Evolutionary conservation across 2,113 vertebrate species (phyloP).

Genomic region (Carassius gibelio): DNA sequence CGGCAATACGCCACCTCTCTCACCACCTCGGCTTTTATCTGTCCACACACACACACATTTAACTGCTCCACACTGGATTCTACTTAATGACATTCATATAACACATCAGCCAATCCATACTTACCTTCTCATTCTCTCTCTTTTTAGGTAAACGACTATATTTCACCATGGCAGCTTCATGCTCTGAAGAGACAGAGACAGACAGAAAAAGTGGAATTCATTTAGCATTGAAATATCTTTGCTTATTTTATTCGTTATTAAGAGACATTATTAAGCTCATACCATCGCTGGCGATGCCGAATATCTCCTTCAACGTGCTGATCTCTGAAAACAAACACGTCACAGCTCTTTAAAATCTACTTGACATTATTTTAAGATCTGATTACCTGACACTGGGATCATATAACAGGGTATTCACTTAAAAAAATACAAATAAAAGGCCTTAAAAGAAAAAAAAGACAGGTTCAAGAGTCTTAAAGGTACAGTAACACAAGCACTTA

Average conservation of each 20-base stretch:
- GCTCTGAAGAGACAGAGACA: slow-evolving; percentile 76
- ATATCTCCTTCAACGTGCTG: slow-evolving; percentile 95
- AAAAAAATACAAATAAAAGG: not conserved
- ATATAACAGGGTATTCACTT: not conserved
- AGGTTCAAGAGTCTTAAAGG: not conserved
- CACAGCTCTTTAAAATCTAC: not conserved
- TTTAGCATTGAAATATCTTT: not conserved
- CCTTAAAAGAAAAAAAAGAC: not conserved
- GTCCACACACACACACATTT: slow-evolving; percentile 25
- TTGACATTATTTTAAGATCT: not conserved
- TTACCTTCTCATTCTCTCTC: slow-evolving; percentile 95
- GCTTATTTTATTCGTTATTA: not conserved
- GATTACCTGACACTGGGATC: not conserved
- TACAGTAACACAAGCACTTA: not conserved
- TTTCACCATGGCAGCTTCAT: slow-evolving; percentile 95
- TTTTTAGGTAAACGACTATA: slow-evolving; percentile 96
- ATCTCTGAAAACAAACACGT: slow-evolving; percentile 82
- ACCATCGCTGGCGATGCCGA: slow-evolving; percentile 92
- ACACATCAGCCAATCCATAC: not conserved
- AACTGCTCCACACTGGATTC: not conserved
- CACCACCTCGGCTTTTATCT: slow-evolving; percentile 88
- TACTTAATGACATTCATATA: not conserved
- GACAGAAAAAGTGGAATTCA: not conserved
- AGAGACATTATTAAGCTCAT: slow-evolving; percentile 57
- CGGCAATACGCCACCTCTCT: slow-evolving; percentile 89